Percentiles rank a stretch among this genome's conserved stretches.
Evolutionary conservation across 64 coral and sea anemone genomes (phyloP).

Genomic region (Anthopleura sola): DNA sequence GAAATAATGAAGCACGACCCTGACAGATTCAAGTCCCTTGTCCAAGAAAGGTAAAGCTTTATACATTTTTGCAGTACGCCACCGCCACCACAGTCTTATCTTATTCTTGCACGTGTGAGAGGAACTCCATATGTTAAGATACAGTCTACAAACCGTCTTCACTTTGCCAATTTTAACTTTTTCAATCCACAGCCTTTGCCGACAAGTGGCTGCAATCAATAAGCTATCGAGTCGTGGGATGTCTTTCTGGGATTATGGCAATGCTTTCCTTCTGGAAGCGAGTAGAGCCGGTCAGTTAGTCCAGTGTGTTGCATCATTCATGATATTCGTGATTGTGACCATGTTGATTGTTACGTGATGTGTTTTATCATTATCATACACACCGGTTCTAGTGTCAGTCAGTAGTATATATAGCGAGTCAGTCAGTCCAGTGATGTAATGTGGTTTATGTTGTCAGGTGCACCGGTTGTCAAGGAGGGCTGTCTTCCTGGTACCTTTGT

Average conservation of each 20-base stretch:
- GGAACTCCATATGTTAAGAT: no score
- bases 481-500: slow-evolving; percentile 71
- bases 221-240: slow-evolving; percentile 68
- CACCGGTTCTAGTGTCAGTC: neutral
- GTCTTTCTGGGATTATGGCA: slow-evolving; percentile 99
- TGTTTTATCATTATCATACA: neutral
- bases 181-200: slow-evolving; percentile 56
- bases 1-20: slow-evolving; percentile 85
- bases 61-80: neutral
- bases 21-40: slow-evolving; percentile 66
- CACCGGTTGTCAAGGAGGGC: slow-evolving; percentile 65
- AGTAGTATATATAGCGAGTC: no score
- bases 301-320: no score
- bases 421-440: neutral
- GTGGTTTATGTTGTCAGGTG: slow-evolving; percentile 41
- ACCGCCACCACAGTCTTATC: no score
- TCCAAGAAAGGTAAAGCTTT: slow-evolving; percentile 69
- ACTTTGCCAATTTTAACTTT: neutral
- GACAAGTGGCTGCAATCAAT: slow-evolving; percentile 89
- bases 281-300: slow-evolving; percentile 71
- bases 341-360: neutral
- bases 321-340: neutral
- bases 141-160: no score
- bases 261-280: slow-evolving; percentile 94
- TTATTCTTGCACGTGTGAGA: no score